Evolutionary conservation across 2,888 invertebrate genomes (phyloP).

Genomic region (Morinoia aosen): DNA sequence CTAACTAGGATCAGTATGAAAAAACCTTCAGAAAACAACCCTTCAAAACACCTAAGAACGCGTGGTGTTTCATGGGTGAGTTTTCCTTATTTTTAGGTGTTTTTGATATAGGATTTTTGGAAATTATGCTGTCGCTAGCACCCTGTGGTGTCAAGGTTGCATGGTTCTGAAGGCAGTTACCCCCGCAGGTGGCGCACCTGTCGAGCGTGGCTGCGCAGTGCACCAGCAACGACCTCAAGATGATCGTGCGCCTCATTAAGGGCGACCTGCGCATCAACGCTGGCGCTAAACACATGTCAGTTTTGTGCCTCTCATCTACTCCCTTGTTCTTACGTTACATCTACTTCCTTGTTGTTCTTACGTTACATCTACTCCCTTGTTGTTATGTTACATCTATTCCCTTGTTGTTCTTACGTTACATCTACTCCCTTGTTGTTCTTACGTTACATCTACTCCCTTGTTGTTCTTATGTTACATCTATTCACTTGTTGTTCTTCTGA

Average conservation of each 20-base stretch:
- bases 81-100: no score
- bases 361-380: neutral
- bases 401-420: no score
- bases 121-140: no score
- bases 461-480: neutral
- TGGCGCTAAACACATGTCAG: conserved; percentile 86
- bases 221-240: conserved; percentile 86
- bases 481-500: neutral
- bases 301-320: conserved; percentile 71
- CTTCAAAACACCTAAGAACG: no score
- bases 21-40: no score
- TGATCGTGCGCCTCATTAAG: conserved; percentile 88
- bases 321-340: conserved; percentile 30
- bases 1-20: no score
- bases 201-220: neutral
- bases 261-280: conserved; percentile 93
- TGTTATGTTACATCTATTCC: no score
- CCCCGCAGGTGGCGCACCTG: conserved; percentile 72
- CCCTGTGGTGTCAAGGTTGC: neutral
- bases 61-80: no score
- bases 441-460: conserved; percentile 69
- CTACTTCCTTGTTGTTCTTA: neutral
- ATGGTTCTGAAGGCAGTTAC: neutral
- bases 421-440: conserved; percentile 60
- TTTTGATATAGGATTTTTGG: no score